Conservation (phyloP, 2,113 vertebrate genomes). For the Carollia perspicillata region DNA sequence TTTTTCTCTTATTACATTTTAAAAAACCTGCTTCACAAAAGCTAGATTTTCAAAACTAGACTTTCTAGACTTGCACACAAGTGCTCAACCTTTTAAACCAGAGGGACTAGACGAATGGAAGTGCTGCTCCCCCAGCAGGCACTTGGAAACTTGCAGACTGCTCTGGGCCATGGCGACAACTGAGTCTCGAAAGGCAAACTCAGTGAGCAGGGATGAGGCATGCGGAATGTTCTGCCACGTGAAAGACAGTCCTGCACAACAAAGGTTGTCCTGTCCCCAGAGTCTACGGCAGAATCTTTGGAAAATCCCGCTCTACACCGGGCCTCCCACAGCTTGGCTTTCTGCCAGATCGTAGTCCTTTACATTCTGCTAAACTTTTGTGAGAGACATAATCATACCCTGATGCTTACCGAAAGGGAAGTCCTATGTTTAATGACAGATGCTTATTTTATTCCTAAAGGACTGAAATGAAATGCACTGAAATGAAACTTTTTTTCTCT, state of each 20-base stretch:
- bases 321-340: neutral
- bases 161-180: neutral
- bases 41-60: neutral
- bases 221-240: fast-evolving
- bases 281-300: neutral
- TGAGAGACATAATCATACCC: neutral
- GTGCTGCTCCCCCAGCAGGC: neutral
- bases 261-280: neutral
- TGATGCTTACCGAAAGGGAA: neutral
- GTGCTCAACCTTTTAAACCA: neutral
- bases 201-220: neutral
- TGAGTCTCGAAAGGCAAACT: neutral
- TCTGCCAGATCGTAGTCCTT: neutral
- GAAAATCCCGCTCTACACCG: neutral
- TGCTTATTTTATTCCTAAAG: conserved; percentile 78
- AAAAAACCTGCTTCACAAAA: neutral
- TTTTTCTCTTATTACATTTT: neutral
- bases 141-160: neutral
- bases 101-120: neutral
- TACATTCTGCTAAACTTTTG: conserved; percentile 21
- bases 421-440: conserved; percentile 55
- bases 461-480: conserved; percentile 71
- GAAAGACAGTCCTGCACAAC: neutral
- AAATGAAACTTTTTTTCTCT: conserved; percentile 70
- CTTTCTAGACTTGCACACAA: neutral